These are phyloP conservation scores for Volucella inflata DNA, from an alignment of 2,888 invertebrate species.

Conservation along the genomic window DNA sequence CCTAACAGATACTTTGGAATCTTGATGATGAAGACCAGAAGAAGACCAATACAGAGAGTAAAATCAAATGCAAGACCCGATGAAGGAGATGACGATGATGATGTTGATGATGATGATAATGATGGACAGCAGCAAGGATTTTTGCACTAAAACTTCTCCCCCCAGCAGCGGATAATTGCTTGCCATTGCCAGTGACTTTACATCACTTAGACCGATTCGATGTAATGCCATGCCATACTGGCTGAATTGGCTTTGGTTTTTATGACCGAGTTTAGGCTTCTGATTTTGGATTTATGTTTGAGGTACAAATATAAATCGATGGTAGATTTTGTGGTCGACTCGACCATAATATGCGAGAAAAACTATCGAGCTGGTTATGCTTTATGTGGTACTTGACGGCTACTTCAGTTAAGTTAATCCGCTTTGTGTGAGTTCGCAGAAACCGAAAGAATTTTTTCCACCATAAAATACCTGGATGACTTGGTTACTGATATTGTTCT, in stretches of 20 bases:
- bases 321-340: slow-evolving; percentile 45
- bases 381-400: slow-evolving; percentile 62
- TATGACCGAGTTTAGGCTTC: slow-evolving; percentile 67
- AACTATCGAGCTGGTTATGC: slow-evolving; percentile 51
- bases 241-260: slow-evolving; percentile 53
- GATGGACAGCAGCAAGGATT: slow-evolving; percentile 56
- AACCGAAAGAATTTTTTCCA: background rate
- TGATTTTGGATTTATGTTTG: slow-evolving; percentile 70
- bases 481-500: too few relatives aligned
- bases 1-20: background rate
- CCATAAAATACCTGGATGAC: too few relatives aligned
- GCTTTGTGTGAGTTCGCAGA: slow-evolving; percentile 12
- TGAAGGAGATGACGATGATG: slow-evolving; percentile 15
- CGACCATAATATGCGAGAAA: slow-evolving; percentile 40
- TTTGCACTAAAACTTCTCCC: slow-evolving; percentile 55
- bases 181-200: slow-evolving; percentile 35
- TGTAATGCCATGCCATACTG: slow-evolving; percentile 18
- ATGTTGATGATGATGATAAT: slow-evolving; percentile 27
- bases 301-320: slow-evolving; percentile 44
- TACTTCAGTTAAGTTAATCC: slow-evolving; percentile 38
- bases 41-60: background rate
- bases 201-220: slow-evolving; percentile 35
- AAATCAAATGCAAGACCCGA: background rate
- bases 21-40: slow-evolving; percentile 1
- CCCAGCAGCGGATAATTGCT: slow-evolving; percentile 33